phyloP scores from a whole-genome alignment of 2,113 vertebrate genomes.

The Corythornis vintsioides region DNA sequence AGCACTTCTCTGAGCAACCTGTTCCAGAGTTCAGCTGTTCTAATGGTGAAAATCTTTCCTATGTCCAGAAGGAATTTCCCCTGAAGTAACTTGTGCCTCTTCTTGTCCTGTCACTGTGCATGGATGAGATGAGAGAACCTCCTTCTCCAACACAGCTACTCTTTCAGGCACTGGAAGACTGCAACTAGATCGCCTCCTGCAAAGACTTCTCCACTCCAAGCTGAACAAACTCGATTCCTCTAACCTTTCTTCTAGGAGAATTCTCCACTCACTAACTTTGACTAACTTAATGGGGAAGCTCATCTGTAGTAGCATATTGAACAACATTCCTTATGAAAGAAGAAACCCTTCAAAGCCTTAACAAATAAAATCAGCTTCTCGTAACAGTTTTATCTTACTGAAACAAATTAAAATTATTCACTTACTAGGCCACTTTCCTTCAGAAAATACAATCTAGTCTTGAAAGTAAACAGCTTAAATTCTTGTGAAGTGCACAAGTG shows the following conservation, averaged over 20 bases:
- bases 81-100: neutral
- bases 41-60: neutral
- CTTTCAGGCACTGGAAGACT: neutral
- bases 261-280: neutral
- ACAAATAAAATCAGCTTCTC: neutral
- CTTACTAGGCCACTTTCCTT: conserved; percentile 39
- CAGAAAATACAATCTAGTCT: neutral
- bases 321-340: neutral
- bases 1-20: neutral
- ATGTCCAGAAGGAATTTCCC: neutral
- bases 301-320: neutral
- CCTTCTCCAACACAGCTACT: neutral
- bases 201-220: neutral
- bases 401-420: conserved; percentile 45
- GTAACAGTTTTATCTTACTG: neutral
- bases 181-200: neutral
- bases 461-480: conserved; percentile 52
- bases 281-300: neutral
- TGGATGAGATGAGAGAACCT: neutral
- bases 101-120: neutral
- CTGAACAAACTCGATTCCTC: neutral
- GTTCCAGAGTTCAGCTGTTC: neutral
- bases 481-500: neutral
- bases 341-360: neutral
- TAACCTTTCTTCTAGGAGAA: neutral